Percentiles rank a stretch among this genome's conserved stretches.
Evolutionary conservation across 2,797 vertebrate species (phyloP).

Genomic region (Macroramphosus scolopax): DNA sequence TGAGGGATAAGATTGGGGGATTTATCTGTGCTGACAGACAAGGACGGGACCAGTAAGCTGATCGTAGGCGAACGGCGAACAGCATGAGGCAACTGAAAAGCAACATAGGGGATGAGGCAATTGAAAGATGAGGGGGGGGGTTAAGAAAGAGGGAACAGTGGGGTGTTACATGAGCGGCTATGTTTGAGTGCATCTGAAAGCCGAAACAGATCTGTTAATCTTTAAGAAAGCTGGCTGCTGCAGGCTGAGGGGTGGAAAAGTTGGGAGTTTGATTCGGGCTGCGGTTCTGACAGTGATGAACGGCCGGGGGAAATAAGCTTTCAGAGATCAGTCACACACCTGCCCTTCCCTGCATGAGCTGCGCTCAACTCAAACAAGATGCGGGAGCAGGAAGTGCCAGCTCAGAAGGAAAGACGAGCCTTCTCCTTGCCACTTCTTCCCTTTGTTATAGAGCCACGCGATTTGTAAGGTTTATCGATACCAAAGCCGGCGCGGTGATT

Average conservation of each 20-base stretch:
- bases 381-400: constrained; percentile 41
- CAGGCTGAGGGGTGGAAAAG: constrained; percentile 29
- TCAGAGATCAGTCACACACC: constrained; percentile 70
- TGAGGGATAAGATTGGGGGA: constrained; percentile 43
- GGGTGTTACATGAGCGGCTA: constrained; percentile 17
- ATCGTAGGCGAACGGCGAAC: constrained; percentile 32
- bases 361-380: constrained; percentile 71
- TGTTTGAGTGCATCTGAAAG: constrained; percentile 43
- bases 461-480: too few relatives aligned
- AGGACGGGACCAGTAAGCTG: constrained; percentile 23
- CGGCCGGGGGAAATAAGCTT: constrained; percentile 59
- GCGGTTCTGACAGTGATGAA: constrained; percentile 72
- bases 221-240: constrained; percentile 54
- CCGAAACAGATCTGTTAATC: constrained; percentile 61
- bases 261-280: constrained; percentile 39
- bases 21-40: constrained; percentile 54
- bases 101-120: constrained; percentile 37
- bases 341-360: constrained; percentile 58
- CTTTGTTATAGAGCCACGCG: too few relatives aligned
- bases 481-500: too few relatives aligned
- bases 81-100: constrained; percentile 23
- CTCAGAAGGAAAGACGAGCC: constrained; percentile 16
- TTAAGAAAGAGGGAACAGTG: constrained; percentile 12
- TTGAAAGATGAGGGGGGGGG: constrained; percentile 37
- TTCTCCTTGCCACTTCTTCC: constrained; percentile 13